Base-by-base conservation (phyloP, 92 coral and sea anemone species). In the Porites cylindrica region DNA sequence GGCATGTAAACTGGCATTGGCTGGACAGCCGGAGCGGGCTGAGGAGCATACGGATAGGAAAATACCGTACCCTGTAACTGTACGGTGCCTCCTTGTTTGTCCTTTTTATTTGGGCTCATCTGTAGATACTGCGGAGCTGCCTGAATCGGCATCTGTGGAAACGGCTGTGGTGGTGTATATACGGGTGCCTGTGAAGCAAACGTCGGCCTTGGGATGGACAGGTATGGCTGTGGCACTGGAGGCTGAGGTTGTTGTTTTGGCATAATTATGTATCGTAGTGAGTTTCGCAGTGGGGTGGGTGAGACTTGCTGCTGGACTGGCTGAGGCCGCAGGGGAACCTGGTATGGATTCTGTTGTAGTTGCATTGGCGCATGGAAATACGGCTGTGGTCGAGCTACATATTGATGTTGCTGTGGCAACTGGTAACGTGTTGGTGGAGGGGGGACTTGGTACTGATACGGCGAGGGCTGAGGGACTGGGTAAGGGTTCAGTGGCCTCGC, bases 11-110 rank as follows among this genome's bases (percentile, higher is more conserved):
- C 7, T 0, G 87, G 87, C 1, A 60, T 65, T 54, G 32, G 12
- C n/a, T 79, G 80, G 7, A 50, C 65, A 2, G 81, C 80, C 21
- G 72, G 86, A 68, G 60, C 54, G n/a, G 53, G 56, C 59, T 76
- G 89, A 51, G 75, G 66, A 18, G 75, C 16, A 58, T 72, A 83
- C 6, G 89, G 89, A 14, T 73, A 75, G 16, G 80, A 47, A 70
- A 64, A 61, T 21, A 74, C 54, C 80, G 50, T 66, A 2, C 87
- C 87, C 47, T 83, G 87, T 24, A 83, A 52, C 73, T 83, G 87
- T 10, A 83, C 53, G 18, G 80, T 80, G 50, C 73, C 29, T 13
- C 76, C 80, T 72, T 73, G 87, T 12, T 47, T 73, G 51, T 20
- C 74, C 13, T 75, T 83, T 63, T 74, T 56, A 13, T 29, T 82